Percentiles rank a stretch among this genome's conserved stretches.
phyloP scores from a whole-genome alignment of 2,113 vertebrate genomes.

The Megaptera novaeangliae region DNA sequence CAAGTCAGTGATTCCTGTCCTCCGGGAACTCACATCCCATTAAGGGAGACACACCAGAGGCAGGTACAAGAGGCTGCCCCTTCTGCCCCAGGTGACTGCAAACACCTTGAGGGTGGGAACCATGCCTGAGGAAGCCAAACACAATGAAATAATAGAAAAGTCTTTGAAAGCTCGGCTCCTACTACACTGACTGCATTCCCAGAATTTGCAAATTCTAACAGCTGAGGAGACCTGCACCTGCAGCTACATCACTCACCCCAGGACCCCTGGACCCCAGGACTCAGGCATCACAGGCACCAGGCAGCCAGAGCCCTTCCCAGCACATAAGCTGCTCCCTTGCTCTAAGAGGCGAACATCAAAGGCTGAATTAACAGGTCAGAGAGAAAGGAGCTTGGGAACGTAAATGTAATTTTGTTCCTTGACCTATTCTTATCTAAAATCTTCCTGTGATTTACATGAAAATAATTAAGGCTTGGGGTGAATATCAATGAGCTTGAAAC shows the following conservation, averaged over 20 bases:
- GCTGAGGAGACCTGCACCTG: background rate
- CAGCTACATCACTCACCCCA: accelerated
- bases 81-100: background rate
- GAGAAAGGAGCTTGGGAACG: background rate
- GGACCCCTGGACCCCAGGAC: too few relatives aligned
- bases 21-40: background rate
- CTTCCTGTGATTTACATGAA: background rate
- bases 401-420: background rate
- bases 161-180: background rate
- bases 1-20: background rate
- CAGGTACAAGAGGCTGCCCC: background rate
- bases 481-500: background rate
- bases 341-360: background rate
- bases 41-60: background rate
- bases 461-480: background rate
- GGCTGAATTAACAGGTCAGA: background rate
- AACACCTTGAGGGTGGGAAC: background rate
- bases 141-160: background rate
- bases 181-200: background rate
- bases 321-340: background rate
- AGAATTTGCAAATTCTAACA: background rate
- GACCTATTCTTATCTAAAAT: background rate
- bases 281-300: background rate
- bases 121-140: background rate
- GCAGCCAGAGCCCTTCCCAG: background rate